A percentile compares a stretch with the other conserved stretches of the same genome.
phyloP scores from a whole-genome alignment of 1,140 invertebrate species.

The Brachionus manjavacas region DNA sequence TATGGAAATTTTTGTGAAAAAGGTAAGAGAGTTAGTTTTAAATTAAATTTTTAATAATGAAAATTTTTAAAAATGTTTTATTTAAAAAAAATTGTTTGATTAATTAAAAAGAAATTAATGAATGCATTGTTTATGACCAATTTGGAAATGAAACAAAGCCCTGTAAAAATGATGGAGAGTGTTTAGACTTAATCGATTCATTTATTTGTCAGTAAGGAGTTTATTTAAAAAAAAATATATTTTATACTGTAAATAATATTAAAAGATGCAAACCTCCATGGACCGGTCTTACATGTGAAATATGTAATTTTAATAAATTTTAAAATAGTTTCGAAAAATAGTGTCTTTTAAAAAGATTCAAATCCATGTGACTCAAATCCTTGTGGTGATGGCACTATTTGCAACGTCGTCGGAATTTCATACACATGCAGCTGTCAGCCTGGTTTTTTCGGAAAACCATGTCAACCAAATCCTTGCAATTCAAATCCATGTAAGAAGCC shows the following conservation, averaged over 20 bases:
- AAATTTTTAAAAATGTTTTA: background rate
- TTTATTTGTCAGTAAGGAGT: slow-evolving; percentile 60
- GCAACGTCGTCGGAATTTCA: background rate
- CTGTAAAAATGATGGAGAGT: slow-evolving; percentile 38
- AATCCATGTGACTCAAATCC: slow-evolving; percentile 36
- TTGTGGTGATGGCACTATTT: slow-evolving; percentile 8
- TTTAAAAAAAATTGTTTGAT: background rate
- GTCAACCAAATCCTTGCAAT: slow-evolving; percentile 18
- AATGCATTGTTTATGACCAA: background rate
- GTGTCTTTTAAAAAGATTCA: background rate
- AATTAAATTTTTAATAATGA: background rate
- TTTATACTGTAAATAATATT: background rate
- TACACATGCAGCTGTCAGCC: slow-evolving; percentile 1
- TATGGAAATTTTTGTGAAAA: slow-evolving; percentile 13
- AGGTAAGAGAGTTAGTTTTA: background rate
- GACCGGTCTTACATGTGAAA: background rate
- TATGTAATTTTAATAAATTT: background rate
- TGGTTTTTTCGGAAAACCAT: slow-evolving; percentile 24
- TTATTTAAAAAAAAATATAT: background rate
- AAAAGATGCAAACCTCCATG: background rate
- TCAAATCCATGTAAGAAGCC: slow-evolving; percentile 23
- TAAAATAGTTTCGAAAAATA: background rate
- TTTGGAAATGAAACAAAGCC: background rate
- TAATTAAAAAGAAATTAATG: slow-evolving; percentile 21
- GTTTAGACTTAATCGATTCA: slow-evolving; percentile 33